Conservation (phyloP, 2,888 invertebrate species). For the Argynnis bischoffii region DNA sequence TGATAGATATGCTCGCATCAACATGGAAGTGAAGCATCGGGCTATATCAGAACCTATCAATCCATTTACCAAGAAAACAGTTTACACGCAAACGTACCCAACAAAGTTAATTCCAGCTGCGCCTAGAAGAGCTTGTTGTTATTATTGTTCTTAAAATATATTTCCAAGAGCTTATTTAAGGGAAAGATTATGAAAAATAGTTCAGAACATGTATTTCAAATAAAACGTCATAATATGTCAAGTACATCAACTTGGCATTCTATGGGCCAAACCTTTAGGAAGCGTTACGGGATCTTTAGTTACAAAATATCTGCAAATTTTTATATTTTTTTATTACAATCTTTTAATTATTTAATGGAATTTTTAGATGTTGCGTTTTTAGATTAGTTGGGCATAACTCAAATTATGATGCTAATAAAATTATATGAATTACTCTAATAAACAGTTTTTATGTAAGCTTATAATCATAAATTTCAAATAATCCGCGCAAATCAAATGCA, state of each 20-base stretch:
- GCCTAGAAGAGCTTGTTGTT: constrained; percentile 66
- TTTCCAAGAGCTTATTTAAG: constrained; percentile 1
- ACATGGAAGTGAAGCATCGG: constrained; percentile 68
- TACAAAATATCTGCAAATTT: constrained; percentile 61
- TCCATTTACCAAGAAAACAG: constrained; percentile 63
- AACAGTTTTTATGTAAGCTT: too few species aligned
- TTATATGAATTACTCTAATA: too few species aligned
- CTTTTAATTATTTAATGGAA: constrained; percentile 50
- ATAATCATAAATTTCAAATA: too few species aligned
- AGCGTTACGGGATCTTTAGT: constrained; percentile 52
- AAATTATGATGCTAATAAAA: too few species aligned
- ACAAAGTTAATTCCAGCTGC: constrained; percentile 64
- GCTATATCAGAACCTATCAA: constrained; percentile 54
- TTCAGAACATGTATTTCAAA: constrained; percentile 37
- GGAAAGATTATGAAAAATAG: constrained; percentile 45
- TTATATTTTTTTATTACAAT: constrained; percentile 60
- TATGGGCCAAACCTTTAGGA: constrained; percentile 56
- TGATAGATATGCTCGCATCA: constrained; percentile 66
- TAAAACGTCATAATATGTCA: constrained; percentile 43
- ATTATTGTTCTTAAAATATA: constrained; percentile 56
- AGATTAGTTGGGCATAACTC: constrained; percentile 25
- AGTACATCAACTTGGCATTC: constrained; percentile 50
- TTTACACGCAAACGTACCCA: constrained; percentile 70
- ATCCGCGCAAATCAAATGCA: constrained; percentile 18
- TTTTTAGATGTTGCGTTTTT: constrained; percentile 49